Conservation (phyloP, 2,113 vertebrate species). For the Microtus montanus region DNA sequence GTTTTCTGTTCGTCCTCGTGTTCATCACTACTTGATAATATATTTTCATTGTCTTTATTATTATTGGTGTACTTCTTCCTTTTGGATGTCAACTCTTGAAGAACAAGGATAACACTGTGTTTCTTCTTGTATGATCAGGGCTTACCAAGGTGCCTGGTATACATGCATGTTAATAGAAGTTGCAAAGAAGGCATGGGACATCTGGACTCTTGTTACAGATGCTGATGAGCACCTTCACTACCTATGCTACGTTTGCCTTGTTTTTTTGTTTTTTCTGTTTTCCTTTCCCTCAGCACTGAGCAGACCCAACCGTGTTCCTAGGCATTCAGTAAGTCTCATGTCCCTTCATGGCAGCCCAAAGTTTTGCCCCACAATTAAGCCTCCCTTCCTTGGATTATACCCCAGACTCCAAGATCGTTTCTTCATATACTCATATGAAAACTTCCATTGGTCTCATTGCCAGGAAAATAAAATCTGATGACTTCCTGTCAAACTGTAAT, state of each 20-base stretch:
- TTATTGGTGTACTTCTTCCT: background rate
- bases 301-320: background rate
- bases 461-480: constrained; percentile 32
- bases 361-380: constrained; percentile 9
- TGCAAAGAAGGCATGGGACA: background rate
- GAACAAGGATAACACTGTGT: constrained; percentile 7
- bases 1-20: constrained; percentile 11
- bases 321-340: background rate
- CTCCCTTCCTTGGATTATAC: background rate
- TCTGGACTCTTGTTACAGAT: constrained; percentile 23
- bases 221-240: background rate
- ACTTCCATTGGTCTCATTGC: constrained; percentile 26
- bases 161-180: background rate
- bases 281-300: background rate
- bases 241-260: background rate
- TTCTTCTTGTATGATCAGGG: background rate
- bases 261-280: background rate
- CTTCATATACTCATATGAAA: constrained; percentile 28
- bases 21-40: constrained; percentile 29
- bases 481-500: background rate
- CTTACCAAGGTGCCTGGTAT: background rate
- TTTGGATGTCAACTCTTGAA: constrained; percentile 22
- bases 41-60: background rate
- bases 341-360: background rate
- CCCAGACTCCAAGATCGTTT: constrained; percentile 28